Base-by-base conservation (phyloP, 2,888 invertebrate species). In the Meiosimyza platycephala region DNA sequence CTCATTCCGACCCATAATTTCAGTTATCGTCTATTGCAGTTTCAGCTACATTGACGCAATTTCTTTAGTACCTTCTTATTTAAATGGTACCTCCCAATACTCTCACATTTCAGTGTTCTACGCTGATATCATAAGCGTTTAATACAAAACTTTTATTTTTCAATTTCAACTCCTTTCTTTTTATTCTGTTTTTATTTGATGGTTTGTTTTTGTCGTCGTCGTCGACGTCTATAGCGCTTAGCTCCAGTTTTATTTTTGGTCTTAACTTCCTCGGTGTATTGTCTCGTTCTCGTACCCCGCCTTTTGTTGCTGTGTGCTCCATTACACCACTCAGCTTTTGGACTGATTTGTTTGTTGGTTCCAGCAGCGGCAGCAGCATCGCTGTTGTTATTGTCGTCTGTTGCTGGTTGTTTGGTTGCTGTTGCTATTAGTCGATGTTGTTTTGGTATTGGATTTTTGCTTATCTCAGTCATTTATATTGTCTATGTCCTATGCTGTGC, bases 101-200 rank as follows among this genome's bases (percentile, higher is more conserved):
- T 76, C 72, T 66, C 70, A 75, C 71, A 70, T 74, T 75, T 73
- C 74, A 72, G n/a, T 6, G 4, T 16, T 18, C 16, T 1, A 18
- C 48, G 11, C 48, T 40, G 18, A 50, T 50, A 67, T 55, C 47
- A 13, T 54, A 67, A 67, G 67, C 55, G 67, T 55, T 67, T 73
- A 78, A 78, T 76, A 77, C 73, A 72, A 79, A 78, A 81, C 81
- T 84, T 85, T 84, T 84, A 82, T 83, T 83, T 84, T 83, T 82
- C 81, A 83, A 83, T 83, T 82, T 79, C 74, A 81, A 80, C 79
- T 79, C 76, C 72, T 75, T 73, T 59, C n/a, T n/a, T 9, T 66
- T 50, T 28, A 28, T 57, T 52, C 48, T 15, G 54, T 48, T 64
- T 6, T 57, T 75, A 74, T 78, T 77, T 78, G 76, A 77, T 76